These are phyloP conservation scores for Neodiprion fabricii DNA, from an alignment of 1,140 invertebrate species.

Conservation along the genomic window DNA sequence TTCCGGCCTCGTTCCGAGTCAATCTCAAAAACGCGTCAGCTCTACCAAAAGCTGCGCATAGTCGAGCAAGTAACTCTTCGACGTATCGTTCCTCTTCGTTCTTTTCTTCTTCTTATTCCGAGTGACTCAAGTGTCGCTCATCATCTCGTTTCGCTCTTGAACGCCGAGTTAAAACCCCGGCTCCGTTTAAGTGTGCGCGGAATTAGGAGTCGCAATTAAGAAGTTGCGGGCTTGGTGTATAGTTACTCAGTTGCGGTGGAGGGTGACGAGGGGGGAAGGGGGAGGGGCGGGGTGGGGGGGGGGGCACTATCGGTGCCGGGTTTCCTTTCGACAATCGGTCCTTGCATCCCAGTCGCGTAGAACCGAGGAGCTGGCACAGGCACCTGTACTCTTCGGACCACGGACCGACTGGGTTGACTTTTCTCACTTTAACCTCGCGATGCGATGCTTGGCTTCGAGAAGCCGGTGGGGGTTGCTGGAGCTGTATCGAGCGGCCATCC, in stretches of 20 bases:
- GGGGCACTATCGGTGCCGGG: background rate
- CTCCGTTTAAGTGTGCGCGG: too few relatives aligned
- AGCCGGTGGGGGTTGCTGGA: constrained; percentile 56
- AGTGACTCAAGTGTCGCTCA: background rate
- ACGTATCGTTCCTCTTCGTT: too few relatives aligned
- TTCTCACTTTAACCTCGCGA: constrained; percentile 63
- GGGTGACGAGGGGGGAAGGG: constrained; percentile 32
- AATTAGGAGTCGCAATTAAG: too few relatives aligned
- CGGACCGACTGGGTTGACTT: constrained; percentile 57
- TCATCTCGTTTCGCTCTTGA: background rate
- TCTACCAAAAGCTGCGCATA: too few relatives aligned
- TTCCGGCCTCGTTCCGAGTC: too few relatives aligned
- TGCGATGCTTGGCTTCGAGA: constrained; percentile 60
- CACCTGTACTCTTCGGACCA: background rate
- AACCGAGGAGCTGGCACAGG: too few relatives aligned
- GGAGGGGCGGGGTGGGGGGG: constrained; percentile 29
- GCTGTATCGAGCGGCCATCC: constrained; percentile 64
- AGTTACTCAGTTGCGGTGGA: too few relatives aligned
- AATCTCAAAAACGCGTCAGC: too few relatives aligned
- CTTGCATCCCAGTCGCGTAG: constrained; percentile 3
- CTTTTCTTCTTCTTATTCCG: too few relatives aligned
- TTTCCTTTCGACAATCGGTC: background rate
- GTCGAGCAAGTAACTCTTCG: too few relatives aligned
- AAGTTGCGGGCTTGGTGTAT: too few relatives aligned
- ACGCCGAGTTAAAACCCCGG: too few relatives aligned